phyloP scores from a whole-genome alignment of 23 tunicate species.

The Oikopleura vanhoeffeni region DNA sequence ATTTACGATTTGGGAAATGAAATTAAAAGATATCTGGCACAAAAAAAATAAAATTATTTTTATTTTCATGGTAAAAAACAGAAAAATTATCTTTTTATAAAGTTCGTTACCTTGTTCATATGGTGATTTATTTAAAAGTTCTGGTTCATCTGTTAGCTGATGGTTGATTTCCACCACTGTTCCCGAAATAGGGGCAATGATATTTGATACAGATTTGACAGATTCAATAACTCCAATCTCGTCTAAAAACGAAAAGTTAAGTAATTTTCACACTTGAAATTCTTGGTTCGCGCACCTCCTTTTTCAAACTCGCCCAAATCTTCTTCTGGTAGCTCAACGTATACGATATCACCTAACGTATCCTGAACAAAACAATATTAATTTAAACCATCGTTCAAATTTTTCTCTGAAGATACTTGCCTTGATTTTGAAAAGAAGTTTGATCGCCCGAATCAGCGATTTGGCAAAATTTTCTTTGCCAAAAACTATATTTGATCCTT shows the following conservation, averaged over 20 bases:
- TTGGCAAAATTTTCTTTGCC: no score
- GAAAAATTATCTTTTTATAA: not conserved
- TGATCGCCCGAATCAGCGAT: no score
- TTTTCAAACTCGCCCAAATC: constrained; percentile 24
- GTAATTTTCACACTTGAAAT: not conserved
- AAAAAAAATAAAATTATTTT: no score
- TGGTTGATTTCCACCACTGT: constrained; percentile 26
- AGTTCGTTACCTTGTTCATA: constrained; percentile 25
- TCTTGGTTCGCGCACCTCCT: constrained; percentile 24
- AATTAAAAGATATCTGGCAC: no score
- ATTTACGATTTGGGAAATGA: no score
- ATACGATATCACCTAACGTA: constrained; percentile 67
- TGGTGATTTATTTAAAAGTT: constrained; percentile 27
- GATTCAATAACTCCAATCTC: constrained; percentile 43
- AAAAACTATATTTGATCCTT: no score
- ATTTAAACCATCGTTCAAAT: no score
- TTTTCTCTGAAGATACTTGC: no score
- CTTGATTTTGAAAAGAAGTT: no score
- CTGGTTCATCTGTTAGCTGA: constrained; percentile 22
- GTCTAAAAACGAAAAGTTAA: constrained; percentile 30
- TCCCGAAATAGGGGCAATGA: constrained; percentile 35
- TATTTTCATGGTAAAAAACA: no score
- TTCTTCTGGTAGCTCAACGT: constrained; percentile 48
- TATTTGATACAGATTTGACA: constrained; percentile 66
- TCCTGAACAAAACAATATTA: constrained; percentile 49